These are phyloP conservation scores for Microtus richardsoni DNA, from an alignment of 2,113 vertebrate genomes.

Conservation along the genomic window DNA sequence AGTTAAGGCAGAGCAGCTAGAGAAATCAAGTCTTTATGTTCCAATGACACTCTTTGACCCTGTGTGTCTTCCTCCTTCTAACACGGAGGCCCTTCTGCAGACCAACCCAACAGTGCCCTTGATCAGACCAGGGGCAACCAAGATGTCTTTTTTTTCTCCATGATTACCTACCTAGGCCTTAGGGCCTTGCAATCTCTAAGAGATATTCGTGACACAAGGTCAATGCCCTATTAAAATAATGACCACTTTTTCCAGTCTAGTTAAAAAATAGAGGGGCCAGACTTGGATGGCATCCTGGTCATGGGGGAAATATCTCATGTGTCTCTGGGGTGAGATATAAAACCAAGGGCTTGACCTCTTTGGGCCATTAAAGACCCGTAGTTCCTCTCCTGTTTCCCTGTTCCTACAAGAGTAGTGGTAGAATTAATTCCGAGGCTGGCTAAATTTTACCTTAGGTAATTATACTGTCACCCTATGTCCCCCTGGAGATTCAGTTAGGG, in stretches of 20 bases:
- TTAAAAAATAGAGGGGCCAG: constrained; percentile 76
- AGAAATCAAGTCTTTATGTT: background rate
- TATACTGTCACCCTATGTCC: constrained; percentile 74
- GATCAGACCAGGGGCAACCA: background rate
- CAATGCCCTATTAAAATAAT: constrained; percentile 72
- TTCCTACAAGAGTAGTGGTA: constrained; percentile 48
- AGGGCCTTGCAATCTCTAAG: constrained; percentile 41
- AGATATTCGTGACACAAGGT: constrained; percentile 41
- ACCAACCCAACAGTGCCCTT: background rate
- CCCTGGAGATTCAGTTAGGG: constrained; percentile 74
- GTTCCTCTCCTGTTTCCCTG: constrained; percentile 60
- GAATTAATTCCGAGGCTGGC: constrained; percentile 73
- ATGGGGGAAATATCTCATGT: constrained; percentile 66
- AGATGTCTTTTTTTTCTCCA: background rate
- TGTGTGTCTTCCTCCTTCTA: background rate
- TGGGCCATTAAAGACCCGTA: constrained; percentile 70
- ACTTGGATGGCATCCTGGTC: constrained; percentile 65
- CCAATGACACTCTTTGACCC: background rate
- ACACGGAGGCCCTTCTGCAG: background rate
- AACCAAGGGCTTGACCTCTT: constrained; percentile 76
- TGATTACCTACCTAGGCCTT: constrained; percentile 44
- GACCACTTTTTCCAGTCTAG: constrained; percentile 71
- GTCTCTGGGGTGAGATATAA: constrained; percentile 78
- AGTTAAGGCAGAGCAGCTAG: background rate
- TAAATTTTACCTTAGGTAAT: constrained; percentile 79